Evolutionary conservation across 2,113 vertebrate genomes (phyloP), one percentile per base, ranked within the genome.

Genomic region (Onychorhynchus coronatus): DNA sequence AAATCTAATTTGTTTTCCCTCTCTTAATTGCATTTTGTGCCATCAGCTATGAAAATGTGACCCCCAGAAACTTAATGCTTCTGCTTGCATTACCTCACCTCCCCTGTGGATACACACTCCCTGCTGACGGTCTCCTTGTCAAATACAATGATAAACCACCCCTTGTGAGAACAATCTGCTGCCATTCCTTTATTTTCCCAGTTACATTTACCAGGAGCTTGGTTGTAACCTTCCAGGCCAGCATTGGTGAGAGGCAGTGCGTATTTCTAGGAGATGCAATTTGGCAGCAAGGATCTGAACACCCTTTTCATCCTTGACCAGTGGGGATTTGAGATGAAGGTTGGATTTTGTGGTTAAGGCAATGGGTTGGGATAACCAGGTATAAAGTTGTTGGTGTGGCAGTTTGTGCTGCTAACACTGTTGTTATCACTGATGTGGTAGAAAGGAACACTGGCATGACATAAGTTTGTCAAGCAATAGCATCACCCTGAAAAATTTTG

Each of bases 1-100:
- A 91, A 92, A 96, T 89, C 85, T 56, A 68, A 55, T 95, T 91
- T 88, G 74, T 74, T 62, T 37, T 31, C 28, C 41, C 66, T 94
- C 89, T 62, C 62, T 97, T 97, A 94, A 96, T 94, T 92, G 65
- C 63, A 75, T 94, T 96, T 94, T 63, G 39, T 92, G 92, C 90
- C 79, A 91, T 88, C 85, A 95, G 90, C 79, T 72, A 81, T n/a
- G 56, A 90, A 84, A 96, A 96, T 47, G 61, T 88, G 88, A 92
- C 96, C 93, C 67, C 11, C 4, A 33, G 74, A 88, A 92, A 46
- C 52, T 47, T 63, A 92, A 88, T 91, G 56, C 53, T 87, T 28
- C 83, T 94, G 86, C 59, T 35, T 46, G 52, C 91, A 93, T 96
- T 97, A 96, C 86, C 86, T 94, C 96, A 94, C 41, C 84, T 96